Percentiles rank a stretch among this genome's conserved stretches.
Conservation (phyloP, 2,797 vertebrate species). For the Lepus oiostolus region DNA sequence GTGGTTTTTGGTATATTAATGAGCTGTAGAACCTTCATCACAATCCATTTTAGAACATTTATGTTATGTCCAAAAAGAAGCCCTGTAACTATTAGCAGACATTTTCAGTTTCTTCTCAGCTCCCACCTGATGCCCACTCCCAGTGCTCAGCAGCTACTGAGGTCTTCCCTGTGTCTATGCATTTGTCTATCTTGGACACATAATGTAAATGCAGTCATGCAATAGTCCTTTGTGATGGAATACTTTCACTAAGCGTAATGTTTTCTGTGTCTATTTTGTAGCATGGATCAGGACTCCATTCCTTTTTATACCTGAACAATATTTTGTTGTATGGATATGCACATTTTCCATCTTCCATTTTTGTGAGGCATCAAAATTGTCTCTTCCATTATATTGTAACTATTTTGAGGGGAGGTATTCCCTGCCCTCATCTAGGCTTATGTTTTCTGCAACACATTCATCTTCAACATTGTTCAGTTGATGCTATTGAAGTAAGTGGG, state of each 20-base stretch:
- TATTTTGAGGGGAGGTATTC: neutral
- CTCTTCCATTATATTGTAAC: neutral
- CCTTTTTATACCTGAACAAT: constrained; percentile 17
- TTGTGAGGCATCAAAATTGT: neutral
- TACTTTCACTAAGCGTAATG: neutral
- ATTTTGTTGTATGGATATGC: neutral
- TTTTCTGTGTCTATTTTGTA: neutral
- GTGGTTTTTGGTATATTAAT: neutral
- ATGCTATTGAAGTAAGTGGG: neutral
- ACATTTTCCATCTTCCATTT: neutral
- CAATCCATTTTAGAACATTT: neutral
- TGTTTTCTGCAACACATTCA: neutral
- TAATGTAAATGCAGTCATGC: neutral
- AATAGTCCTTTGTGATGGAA: neutral
- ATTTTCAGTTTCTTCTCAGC: neutral
- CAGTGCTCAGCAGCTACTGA: neutral
- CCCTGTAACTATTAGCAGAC: neutral
- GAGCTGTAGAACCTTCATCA: neutral
- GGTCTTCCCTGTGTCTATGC: neutral
- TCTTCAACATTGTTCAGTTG: neutral
- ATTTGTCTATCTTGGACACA: neutral
- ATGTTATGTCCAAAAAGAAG: neutral
- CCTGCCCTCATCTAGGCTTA: neutral
- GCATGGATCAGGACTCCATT: neutral
- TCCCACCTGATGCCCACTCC: accelerated